A percentile compares a stretch with the other conserved stretches of the same genome.
phyloP scores from a whole-genome alignment of 2,888 invertebrate genomes.

The Phyllotreta cruciferae region DNA sequence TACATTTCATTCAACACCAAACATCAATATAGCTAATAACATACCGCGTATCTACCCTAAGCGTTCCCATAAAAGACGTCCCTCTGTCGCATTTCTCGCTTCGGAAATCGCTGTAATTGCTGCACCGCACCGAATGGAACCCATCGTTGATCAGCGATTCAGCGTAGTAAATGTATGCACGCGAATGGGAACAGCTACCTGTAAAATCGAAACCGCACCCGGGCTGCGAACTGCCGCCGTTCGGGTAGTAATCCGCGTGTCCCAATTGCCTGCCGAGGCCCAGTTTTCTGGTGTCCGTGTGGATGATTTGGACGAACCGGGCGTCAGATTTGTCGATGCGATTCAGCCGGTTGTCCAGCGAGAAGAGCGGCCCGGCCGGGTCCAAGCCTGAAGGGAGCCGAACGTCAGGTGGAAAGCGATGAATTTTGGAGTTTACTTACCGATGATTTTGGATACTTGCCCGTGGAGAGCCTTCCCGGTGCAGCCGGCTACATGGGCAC shows the following conservation, averaged over 20 bases:
- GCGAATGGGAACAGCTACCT: constrained; percentile 58
- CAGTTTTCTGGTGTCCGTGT: constrained; percentile 41
- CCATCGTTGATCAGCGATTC: constrained; percentile 54
- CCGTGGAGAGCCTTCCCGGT: constrained; percentile 37
- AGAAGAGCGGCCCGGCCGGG: constrained; percentile 51
- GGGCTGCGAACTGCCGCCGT: constrained; percentile 52
- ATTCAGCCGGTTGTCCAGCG: constrained; percentile 46
- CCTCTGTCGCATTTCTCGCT: constrained; percentile 25
- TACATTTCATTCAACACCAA: constrained; percentile 12
- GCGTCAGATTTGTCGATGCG: constrained; percentile 52
- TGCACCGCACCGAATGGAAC: constrained; percentile 36
- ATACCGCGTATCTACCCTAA: constrained; percentile 32
- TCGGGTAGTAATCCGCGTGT: constrained; percentile 54
- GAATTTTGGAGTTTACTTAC: constrained; percentile 4
- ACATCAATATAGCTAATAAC: constrained; percentile 19
- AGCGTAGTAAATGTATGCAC: constrained; percentile 58
- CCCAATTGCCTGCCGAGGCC: constrained; percentile 47
- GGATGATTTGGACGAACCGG: constrained; percentile 52
- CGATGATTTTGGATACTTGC: constrained; percentile 15
- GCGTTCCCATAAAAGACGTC: constrained; percentile 37
- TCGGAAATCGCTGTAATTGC: constrained; percentile 26
- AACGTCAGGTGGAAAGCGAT: no score
- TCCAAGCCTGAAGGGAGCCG: constrained; percentile 49
- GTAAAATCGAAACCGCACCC: constrained; percentile 52
- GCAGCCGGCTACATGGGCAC: constrained; percentile 53